phyloP scores from a whole-genome alignment of 2,797 vertebrate species.

The Acanthopagrus latus region DNA sequence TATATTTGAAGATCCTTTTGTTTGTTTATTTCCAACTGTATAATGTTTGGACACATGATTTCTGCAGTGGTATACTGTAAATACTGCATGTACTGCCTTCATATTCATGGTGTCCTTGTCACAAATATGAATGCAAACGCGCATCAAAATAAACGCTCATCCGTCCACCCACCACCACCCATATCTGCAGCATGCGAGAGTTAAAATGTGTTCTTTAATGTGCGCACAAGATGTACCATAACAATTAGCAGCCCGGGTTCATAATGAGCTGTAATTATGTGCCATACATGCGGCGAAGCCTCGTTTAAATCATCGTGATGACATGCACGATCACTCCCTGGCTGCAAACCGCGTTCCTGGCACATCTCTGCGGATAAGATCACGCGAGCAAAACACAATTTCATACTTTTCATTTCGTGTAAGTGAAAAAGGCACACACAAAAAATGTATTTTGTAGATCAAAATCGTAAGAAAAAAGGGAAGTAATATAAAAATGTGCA shows the following conservation, averaged over 20 bases:
- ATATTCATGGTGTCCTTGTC: neutral
- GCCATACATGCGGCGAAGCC: conserved; percentile 18
- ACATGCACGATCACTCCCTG: conserved; percentile 44
- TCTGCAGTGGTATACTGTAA: neutral
- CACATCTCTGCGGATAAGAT: conserved; percentile 47
- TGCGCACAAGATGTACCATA: conserved; percentile 64
- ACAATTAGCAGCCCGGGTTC: conserved; percentile 47
- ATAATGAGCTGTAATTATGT: conserved; percentile 55
- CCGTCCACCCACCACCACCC: neutral
- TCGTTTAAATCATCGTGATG: conserved; percentile 43
- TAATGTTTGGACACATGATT: neutral
- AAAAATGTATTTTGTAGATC: too few relatives aligned
- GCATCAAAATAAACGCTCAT: neutral
- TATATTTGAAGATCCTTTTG: neutral
- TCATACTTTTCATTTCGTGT: neutral
- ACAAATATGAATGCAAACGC: neutral
- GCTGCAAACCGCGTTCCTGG: conserved; percentile 48
- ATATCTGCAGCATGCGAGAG: conserved; percentile 17
- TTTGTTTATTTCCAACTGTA: neutral
- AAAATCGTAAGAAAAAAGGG: neutral
- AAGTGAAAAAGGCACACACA: neutral
- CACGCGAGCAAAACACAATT: conserved; percentile 52
- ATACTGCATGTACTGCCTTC: neutral
- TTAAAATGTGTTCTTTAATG: conserved; percentile 21
- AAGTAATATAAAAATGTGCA: neutral